Conservation (phyloP, 1,140 invertebrate species). For the Drosophila sucinea region DNA sequence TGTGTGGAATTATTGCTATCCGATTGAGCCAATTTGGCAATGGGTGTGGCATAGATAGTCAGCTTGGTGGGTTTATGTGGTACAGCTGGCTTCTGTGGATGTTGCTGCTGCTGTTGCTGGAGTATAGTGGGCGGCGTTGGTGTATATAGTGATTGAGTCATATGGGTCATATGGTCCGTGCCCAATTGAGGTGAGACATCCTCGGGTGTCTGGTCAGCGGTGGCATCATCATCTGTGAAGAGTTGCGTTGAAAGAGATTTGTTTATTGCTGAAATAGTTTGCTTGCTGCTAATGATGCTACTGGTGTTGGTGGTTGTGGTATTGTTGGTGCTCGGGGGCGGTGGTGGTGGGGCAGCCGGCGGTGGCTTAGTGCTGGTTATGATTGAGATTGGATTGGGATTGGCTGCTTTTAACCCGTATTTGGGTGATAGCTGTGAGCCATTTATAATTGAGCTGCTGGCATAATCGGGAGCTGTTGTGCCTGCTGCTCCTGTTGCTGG, state of each 20-base stretch:
- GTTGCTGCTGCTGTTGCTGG: constrained; percentile 27
- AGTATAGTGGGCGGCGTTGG: constrained; percentile 8
- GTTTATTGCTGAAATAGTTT: constrained; percentile 62
- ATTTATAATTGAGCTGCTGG: constrained; percentile 14
- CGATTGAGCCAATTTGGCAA: constrained; percentile 78
- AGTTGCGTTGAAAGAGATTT: constrained; percentile 82
- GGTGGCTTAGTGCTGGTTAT: constrained; percentile 69
- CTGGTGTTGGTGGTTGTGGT: constrained; percentile 22
- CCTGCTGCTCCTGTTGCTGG: constrained; percentile 72
- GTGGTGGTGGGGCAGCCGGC: constrained; percentile 78
- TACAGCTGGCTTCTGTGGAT: constrained; percentile 83
- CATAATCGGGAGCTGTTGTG: constrained; percentile 58
- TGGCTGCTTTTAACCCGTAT: constrained; percentile 58
- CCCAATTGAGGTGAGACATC: constrained; percentile 28
- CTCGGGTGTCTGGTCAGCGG: constrained; percentile 27
- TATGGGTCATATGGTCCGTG: constrained; percentile 24
- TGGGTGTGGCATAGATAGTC: constrained; percentile 86
- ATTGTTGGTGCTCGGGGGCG: constrained; percentile 58
- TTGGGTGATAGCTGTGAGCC: constrained; percentile 75
- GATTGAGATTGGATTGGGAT: constrained; percentile 17
- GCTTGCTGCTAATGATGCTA: constrained; percentile 42
- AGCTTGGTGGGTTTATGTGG: constrained; percentile 86
- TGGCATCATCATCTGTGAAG: constrained; percentile 74
- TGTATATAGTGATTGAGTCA: constrained; percentile 70
- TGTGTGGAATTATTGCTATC: constrained; percentile 70